phyloP scores from a whole-genome alignment of 2,113 vertebrate species.

The Oncorhynchus mykiss region DNA sequence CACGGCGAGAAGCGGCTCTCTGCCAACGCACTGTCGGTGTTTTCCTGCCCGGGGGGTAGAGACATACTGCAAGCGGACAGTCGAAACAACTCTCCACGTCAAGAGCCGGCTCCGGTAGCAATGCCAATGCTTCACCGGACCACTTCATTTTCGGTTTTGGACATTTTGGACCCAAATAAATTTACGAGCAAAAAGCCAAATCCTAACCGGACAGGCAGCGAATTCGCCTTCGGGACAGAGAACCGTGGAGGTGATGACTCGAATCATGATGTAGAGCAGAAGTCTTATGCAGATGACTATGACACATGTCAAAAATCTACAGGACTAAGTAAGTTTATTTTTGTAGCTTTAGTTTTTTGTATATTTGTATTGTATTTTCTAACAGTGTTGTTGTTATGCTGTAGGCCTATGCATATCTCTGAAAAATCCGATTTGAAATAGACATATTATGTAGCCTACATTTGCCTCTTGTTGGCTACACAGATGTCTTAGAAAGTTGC shows the following conservation, averaged over 20 bases:
- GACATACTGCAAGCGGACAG: constrained; percentile 77
- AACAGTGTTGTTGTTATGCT: neutral
- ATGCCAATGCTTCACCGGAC: constrained; percentile 79
- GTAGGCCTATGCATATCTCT: no score
- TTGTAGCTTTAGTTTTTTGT: neutral
- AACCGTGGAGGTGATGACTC: constrained; percentile 65
- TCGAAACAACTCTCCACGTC: constrained; percentile 78
- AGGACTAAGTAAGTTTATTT: constrained; percentile 71
- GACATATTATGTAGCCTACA: no score
- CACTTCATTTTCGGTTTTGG: constrained; percentile 95
- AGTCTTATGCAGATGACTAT: constrained; percentile 73
- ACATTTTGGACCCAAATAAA: constrained; percentile 96
- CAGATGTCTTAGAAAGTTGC: no score
- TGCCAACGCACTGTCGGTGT: constrained; percentile 66
- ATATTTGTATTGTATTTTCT: neutral
- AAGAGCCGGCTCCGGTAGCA: constrained; percentile 73
- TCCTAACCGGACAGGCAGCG: constrained; percentile 69
- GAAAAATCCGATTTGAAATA: no score
- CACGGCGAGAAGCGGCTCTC: constrained; percentile 71
- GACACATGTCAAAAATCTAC: constrained; percentile 73
- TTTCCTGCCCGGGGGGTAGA: constrained; percentile 72
- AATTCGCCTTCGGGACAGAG: constrained; percentile 58
- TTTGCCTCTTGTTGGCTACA: no score
- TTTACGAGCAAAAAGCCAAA: constrained; percentile 86
- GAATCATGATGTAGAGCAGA: constrained; percentile 62